phyloP scores from a whole-genome alignment of 37 sponge, comb jelly and placozoan species.

The Petrosia ficiformis region DNA sequence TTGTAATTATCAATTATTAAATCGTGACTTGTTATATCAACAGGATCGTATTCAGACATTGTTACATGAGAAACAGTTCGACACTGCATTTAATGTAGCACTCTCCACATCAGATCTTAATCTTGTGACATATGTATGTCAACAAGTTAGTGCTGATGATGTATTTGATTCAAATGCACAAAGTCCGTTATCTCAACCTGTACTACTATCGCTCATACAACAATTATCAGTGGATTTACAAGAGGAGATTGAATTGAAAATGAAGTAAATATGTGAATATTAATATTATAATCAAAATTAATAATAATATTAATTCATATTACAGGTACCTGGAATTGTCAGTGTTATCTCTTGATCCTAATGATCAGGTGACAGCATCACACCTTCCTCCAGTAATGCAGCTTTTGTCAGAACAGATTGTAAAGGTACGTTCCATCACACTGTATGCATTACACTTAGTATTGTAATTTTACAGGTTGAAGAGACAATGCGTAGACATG shows the following conservation, averaged over 20 bases:
- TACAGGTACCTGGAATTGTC: constrained; percentile 73
- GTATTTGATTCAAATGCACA: constrained; percentile 57
- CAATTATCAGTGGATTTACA: constrained; percentile 74
- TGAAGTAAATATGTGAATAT: too few relatives aligned
- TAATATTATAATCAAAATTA: too few relatives aligned
- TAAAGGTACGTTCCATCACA: constrained; percentile 16
- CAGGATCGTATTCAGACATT: constrained; percentile 22
- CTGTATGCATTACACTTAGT: too few relatives aligned
- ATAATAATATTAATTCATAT: neutral
- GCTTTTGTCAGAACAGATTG: constrained; percentile 37
- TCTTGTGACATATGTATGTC: constrained; percentile 67
- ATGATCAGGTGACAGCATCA: constrained; percentile 40
- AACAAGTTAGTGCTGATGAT: constrained; percentile 67
- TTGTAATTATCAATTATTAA: too few relatives aligned
- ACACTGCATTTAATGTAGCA: constrained; percentile 68
- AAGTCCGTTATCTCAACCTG: constrained; percentile 71
- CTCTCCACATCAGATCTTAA: constrained; percentile 63
- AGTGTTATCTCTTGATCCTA: constrained; percentile 57
- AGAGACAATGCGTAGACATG: neutral
- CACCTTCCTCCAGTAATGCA: constrained; percentile 65
- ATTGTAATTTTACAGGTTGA: neutral
- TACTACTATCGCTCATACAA: constrained; percentile 89
- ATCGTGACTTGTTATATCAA: neutral
- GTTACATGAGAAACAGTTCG: constrained; percentile 28
- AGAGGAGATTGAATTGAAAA: constrained; percentile 72